Percentiles rank a stretch among this genome's conserved stretches.
phyloP scores from a whole-genome alignment of 92 coral and sea anemone genomes.

The Palythoa grandis region DNA sequence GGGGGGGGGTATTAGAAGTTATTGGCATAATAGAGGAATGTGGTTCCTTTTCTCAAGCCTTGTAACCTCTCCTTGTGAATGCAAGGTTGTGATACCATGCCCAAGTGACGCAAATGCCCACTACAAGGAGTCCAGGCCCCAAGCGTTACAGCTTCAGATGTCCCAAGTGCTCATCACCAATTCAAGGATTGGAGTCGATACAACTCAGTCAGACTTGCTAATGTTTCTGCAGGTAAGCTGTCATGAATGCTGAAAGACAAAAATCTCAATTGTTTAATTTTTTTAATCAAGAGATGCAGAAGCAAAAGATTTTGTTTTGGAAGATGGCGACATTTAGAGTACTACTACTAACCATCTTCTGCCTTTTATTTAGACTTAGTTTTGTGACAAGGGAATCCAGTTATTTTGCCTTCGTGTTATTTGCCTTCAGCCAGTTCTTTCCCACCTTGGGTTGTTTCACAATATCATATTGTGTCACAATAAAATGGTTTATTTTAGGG shows the following conservation, averaged over 20 bases:
- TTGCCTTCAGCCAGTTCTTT: background rate
- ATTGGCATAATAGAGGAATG: no score
- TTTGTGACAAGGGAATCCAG: no score
- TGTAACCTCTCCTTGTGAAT: background rate
- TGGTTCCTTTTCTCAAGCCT: background rate
- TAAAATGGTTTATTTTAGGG: no score
- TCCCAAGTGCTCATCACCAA: constrained; percentile 88
- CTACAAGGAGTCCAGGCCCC: constrained; percentile 91
- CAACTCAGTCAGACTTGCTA: constrained; percentile 90
- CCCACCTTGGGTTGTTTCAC: no score
- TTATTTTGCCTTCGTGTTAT: background rate
- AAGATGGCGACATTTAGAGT: no score
- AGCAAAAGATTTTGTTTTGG: background rate
- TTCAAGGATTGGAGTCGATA: constrained; percentile 83
- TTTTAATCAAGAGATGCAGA: background rate
- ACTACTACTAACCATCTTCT: no score
- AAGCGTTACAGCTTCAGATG: constrained; percentile 91
- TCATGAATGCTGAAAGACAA: background rate
- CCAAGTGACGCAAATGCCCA: constrained; percentile 83
- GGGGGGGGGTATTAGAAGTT: no score
- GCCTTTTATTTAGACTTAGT: no score
- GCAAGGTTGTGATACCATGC: constrained; percentile 85
- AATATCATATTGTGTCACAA: no score
- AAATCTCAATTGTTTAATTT: background rate
- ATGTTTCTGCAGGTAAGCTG: constrained; percentile 73